These are phyloP conservation scores for Cerastoderma edule DNA, from an alignment of 2,888 invertebrate species.

Conservation along the genomic window DNA sequence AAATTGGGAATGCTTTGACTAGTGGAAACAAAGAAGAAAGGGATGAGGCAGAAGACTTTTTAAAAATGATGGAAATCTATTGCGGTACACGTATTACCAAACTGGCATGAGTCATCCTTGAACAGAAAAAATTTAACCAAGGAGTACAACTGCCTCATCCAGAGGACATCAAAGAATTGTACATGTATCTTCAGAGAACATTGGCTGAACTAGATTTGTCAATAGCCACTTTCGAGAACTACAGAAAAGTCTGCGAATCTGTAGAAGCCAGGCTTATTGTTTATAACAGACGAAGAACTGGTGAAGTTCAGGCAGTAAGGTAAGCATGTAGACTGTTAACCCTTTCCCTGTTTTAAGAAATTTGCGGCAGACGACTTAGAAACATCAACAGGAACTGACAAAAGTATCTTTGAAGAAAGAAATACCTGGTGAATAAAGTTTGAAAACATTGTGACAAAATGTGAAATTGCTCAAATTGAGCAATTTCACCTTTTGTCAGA, in stretches of 20 bases:
- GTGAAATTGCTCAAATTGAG: too few relatives aligned
- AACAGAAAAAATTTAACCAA: constrained; percentile 18
- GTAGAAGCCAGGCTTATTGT: constrained; percentile 13
- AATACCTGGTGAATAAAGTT: too few relatives aligned
- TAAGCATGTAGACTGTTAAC: too few relatives aligned
- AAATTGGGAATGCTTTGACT: constrained; percentile 37
- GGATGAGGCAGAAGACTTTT: constrained; percentile 26
- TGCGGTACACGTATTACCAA: constrained; percentile 37
- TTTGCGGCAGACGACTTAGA: too few relatives aligned
- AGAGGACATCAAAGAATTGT: constrained; percentile 13
- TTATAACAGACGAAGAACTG: constrained; percentile 32
- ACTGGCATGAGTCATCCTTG: constrained; percentile 21
- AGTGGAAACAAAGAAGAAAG: neutral
- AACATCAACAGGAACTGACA: too few relatives aligned
- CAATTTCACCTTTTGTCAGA: too few relatives aligned
- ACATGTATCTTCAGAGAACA: neutral
- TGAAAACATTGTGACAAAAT: too few relatives aligned
- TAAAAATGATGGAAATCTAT: constrained; percentile 40
- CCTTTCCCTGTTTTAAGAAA: too few relatives aligned
- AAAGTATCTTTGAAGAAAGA: too few relatives aligned
- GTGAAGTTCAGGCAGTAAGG: constrained; percentile 31
- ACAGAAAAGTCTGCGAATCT: constrained; percentile 13
- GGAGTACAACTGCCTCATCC: constrained; percentile 7
- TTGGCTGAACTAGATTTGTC: neutral
- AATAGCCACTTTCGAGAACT: neutral